phyloP scores from a whole-genome alignment of 1,140 invertebrate genomes.

The Euborellia annulipes region DNA sequence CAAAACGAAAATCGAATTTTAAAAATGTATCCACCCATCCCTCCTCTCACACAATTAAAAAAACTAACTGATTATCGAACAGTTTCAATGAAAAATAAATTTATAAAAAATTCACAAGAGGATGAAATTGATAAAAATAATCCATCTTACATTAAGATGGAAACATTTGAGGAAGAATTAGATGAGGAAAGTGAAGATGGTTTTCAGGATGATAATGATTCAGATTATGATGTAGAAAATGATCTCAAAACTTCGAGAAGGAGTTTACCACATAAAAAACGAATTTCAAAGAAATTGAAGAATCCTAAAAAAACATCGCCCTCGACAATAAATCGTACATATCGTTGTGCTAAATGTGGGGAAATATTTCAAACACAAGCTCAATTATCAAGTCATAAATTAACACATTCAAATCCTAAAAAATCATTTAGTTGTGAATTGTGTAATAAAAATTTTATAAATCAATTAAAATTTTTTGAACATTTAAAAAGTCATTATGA shows the following conservation, averaged over 20 bases:
- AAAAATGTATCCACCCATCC: constrained; percentile 14
- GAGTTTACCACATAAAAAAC: constrained; percentile 46
- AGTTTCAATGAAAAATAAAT: too few relatives aligned
- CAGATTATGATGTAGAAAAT: constrained; percentile 19
- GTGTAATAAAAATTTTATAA: constrained; percentile 41
- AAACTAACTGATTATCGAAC: too few relatives aligned
- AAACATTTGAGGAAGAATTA: background rate
- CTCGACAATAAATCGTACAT: constrained; percentile 16
- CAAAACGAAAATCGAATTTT: constrained; percentile 14
- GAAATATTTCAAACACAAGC: constrained; percentile 23
- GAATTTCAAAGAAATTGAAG: constrained; percentile 37
- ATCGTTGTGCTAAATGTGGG: constrained; percentile 25
- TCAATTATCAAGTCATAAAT: constrained; percentile 18
- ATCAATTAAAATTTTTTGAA: constrained; percentile 62
- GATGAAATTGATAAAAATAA: constrained; percentile 19
- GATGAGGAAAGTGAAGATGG: constrained; percentile 11
- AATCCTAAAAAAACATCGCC: constrained; percentile 24
- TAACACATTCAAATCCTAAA: constrained; percentile 12
- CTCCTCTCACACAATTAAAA: constrained; percentile 4
- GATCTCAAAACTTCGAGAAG: constrained; percentile 29
- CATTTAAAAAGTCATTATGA: constrained; percentile 68
- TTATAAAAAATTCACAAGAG: too few relatives aligned
- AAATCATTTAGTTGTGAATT: constrained; percentile 45
- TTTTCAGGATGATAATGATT: constrained; percentile 15
- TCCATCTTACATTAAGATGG: background rate